phyloP scores from a whole-genome alignment of 2,113 vertebrate genomes.

The Euleptes europaea region DNA sequence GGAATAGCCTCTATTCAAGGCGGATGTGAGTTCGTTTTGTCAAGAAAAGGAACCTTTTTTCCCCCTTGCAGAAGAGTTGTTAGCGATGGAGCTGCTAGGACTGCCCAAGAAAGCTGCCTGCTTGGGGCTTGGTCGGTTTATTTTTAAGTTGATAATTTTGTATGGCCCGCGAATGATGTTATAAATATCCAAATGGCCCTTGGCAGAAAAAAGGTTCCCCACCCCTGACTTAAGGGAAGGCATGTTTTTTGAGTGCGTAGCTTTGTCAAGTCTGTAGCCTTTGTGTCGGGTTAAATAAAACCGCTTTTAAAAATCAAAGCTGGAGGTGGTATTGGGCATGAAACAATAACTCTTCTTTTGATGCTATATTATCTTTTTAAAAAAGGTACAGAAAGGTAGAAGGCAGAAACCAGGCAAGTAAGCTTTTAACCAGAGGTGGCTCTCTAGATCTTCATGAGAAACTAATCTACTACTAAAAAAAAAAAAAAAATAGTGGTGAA shows the following conservation, averaged over 20 bases:
- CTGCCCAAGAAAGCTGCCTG: too few relatives aligned
- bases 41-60: too few relatives aligned
- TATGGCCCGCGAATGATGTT: too few relatives aligned
- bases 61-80: too few relatives aligned
- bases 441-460: constrained; percentile 64
- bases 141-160: too few relatives aligned
- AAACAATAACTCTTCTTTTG: constrained; percentile 65
- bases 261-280: constrained; percentile 23
- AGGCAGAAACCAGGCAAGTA: constrained; percentile 73
- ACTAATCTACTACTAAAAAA: constrained; percentile 69
- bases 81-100: too few relatives aligned
- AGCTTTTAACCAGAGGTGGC: constrained; percentile 58
- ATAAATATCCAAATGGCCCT: too few relatives aligned
- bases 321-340: constrained; percentile 38
- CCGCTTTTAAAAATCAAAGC: constrained; percentile 48
- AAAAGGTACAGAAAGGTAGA: constrained; percentile 75
- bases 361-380: constrained; percentile 72
- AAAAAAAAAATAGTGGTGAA: constrained; percentile 56
- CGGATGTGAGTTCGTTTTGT: too few relatives aligned
- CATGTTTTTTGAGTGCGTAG: constrained; percentile 4
- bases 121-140: too few relatives aligned
- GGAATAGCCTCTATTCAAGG: too few relatives aligned
- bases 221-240: constrained; percentile 32
- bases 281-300: constrained; percentile 51
- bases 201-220: too few relatives aligned